Evolutionary conservation across 2,888 invertebrate genomes (phyloP), one percentile per base, ranked within the genome.

Genomic region (Blastobasis adustella): DNA sequence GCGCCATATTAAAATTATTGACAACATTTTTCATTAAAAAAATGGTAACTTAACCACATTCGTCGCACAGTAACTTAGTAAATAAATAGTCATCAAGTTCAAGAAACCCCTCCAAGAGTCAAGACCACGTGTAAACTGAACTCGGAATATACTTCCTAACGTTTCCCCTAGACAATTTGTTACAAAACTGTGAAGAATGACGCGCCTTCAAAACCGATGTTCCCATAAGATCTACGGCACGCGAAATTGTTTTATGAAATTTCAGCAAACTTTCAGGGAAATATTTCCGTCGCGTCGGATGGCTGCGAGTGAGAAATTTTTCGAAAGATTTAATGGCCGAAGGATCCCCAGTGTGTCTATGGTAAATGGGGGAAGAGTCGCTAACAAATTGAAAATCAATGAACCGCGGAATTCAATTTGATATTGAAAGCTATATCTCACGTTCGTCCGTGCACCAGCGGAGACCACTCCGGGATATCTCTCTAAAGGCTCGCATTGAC

Each of bases 341-440:
- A 42, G 67, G 69, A 71, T 75, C 67, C 69, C 65, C 64, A 67
- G 74, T 75, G 74, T 75, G 73, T 79, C 79, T 79, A 79, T 81
- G 75, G 80, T 80, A 82, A 84, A 82, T 81, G 81, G 80, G 79
- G 73, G 78, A 82, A 76, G 77, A 76, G 73, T 79, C 76, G 76
- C 78, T 77, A 74, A 84, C 86, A 87, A 86, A 90, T 90, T 89
- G 90, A 90, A 89, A 88, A 85, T 89, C 90, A 90, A 90, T 90
- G 90, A 90, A 90, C 90, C 90, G 88, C 89, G 89, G 90, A 90
- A 90, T 91, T 90, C 90, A 90, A 90, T 91, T 90, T 90, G 89
- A 90, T 90, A 90, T 90, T 90, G 90, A 90, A 90, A 90, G 85
- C 83, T 83, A 84, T 87, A 82, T 82, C 83, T 86, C 84, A 82